Conservation (phyloP, 2,888 invertebrate species). For the Drosophila mayaguana region DNA sequence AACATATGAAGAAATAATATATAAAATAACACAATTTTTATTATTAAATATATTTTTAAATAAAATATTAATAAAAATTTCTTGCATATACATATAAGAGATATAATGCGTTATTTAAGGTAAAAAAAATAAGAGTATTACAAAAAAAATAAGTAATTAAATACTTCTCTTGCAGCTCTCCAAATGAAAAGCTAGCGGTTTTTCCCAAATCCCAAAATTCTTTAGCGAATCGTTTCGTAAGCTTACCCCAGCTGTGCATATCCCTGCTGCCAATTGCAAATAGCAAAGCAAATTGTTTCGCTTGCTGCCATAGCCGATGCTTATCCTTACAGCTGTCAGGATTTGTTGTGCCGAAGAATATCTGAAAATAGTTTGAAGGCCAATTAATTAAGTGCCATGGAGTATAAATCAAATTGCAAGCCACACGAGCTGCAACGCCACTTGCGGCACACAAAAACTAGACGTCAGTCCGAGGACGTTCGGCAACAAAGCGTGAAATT, state of each 20-base stretch:
- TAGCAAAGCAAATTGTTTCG: neutral
- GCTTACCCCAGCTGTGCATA: neutral
- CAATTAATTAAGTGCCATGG: slow-evolving; percentile 22
- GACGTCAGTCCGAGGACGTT: slow-evolving; percentile 4
- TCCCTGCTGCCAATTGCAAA: neutral
- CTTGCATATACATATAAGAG: too few species aligned
- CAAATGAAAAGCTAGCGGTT: neutral
- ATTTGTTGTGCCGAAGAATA: neutral
- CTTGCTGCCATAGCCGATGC: neutral
- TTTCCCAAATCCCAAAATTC: neutral
- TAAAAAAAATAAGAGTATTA: neutral
- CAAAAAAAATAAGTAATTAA: neutral
- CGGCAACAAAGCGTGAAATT: slow-evolving; percentile 67
- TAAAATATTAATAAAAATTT: too few species aligned
- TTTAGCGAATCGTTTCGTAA: neutral
- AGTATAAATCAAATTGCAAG: slow-evolving; percentile 23
- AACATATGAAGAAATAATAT: too few species aligned
- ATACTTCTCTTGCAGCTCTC: neutral
- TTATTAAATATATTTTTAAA: too few species aligned
- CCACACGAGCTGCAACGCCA: slow-evolving; percentile 3
- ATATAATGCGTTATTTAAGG: too few species aligned
- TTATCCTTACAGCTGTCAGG: slow-evolving; percentile 2
- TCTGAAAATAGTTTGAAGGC: neutral
- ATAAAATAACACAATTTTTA: too few species aligned
- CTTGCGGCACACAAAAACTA: slow-evolving; percentile 16